A percentile compares a stretch with the other conserved stretches of the same genome.
These are phyloP conservation scores for Drosophila subquinaria DNA, from an alignment of 2,888 invertebrate genomes.

Conservation along the genomic window DNA sequence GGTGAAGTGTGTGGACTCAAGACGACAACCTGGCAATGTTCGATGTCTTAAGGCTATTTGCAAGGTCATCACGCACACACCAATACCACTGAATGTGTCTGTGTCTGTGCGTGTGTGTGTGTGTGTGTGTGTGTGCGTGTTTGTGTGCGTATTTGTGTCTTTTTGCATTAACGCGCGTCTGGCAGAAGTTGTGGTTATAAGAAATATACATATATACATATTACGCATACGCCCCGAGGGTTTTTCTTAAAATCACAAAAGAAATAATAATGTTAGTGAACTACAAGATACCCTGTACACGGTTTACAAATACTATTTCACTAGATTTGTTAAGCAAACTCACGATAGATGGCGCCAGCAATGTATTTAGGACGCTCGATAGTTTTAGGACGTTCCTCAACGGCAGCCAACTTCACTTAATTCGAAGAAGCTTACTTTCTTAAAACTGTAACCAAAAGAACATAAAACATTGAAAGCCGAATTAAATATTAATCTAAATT, in stretches of 20 bases:
- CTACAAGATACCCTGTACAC: neutral
- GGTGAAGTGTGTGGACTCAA: conserved; percentile 21
- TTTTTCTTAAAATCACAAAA: conserved; percentile 20
- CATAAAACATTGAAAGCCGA: too few species aligned
- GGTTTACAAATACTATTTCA: neutral
- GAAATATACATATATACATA: conserved; percentile 33
- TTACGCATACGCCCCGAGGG: conserved; percentile 61
- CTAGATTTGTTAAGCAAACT: neutral
- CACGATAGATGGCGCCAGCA: neutral
- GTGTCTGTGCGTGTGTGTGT: neutral
- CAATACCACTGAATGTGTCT: conserved; percentile 27
- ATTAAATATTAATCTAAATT: too few species aligned
- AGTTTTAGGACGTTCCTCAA: too few species aligned
- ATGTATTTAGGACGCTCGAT: too few species aligned
- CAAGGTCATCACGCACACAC: conserved; percentile 64
- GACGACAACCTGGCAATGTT: conserved; percentile 13
- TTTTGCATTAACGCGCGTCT: conserved; percentile 39
- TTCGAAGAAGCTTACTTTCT: too few species aligned
- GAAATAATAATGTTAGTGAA: neutral
- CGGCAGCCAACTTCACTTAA: too few species aligned
- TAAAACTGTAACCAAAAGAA: too few species aligned
- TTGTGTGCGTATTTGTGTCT: conserved; percentile 1
- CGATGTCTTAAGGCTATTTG: conserved; percentile 58
- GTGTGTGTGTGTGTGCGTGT: neutral
- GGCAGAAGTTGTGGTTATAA: conserved; percentile 40